Conservation (phyloP, 2,797 vertebrate genomes). For the Sebastes vulpes region DNA sequence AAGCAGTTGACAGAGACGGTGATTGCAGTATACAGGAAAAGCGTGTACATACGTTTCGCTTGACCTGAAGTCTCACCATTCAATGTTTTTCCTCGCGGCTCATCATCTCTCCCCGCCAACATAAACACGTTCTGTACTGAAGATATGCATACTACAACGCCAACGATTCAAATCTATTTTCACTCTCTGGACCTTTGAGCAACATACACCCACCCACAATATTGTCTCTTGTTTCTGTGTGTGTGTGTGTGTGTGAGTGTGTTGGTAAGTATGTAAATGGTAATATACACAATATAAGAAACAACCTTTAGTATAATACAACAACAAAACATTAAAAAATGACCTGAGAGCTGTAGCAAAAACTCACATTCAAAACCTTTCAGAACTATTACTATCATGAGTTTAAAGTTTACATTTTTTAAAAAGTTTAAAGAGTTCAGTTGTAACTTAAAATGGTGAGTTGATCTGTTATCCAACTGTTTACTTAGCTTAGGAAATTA, state of each 20-base stretch:
- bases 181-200: constrained; percentile 2
- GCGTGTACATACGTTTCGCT: background rate
- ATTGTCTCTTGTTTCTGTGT: background rate
- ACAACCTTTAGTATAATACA: background rate
- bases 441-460: background rate
- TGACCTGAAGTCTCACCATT: constrained; percentile 11
- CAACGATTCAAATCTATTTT: constrained; percentile 32
- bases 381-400: too few relatives aligned
- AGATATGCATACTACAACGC: constrained; percentile 9
- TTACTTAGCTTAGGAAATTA: background rate
- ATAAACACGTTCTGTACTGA: background rate
- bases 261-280: background rate
- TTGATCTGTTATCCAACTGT: background rate
- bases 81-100: background rate
- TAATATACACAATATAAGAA: background rate
- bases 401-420: too few relatives aligned
- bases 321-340: background rate
- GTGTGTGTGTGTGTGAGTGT: too few relatives aligned
- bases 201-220: constrained; percentile 18
- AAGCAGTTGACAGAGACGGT: background rate
- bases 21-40: background rate
- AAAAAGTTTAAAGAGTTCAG: background rate
- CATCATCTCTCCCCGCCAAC: background rate
- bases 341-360: constrained; percentile 17
- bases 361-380: background rate